These are phyloP conservation scores for Syncerus caffer DNA, from an alignment of 2,797 vertebrate species.

Conservation along the genomic window DNA sequence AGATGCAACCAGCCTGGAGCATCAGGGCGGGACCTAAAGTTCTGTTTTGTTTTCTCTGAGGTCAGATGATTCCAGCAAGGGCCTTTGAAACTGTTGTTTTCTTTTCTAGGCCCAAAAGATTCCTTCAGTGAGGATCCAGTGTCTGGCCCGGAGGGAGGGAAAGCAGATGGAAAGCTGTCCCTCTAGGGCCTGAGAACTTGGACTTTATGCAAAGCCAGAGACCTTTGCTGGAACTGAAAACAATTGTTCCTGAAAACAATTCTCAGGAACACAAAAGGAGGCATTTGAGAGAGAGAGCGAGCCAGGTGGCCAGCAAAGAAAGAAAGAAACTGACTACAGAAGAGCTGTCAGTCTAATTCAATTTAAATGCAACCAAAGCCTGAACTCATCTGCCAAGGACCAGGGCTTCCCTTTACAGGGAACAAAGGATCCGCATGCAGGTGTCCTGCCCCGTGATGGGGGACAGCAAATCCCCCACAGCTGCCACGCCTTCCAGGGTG, in stretches of 20 bases:
- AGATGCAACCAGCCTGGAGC: too few species aligned
- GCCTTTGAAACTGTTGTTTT: too few species aligned
- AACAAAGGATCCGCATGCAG: accelerated
- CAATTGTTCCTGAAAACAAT: background rate
- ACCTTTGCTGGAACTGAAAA: background rate
- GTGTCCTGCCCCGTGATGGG: background rate
- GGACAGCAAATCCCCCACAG: too few species aligned
- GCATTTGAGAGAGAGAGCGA: background rate
- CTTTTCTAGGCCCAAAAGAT: too few species aligned
- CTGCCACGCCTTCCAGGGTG: background rate
- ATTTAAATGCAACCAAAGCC: background rate
- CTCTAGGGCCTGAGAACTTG: background rate
- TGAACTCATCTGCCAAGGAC: background rate
- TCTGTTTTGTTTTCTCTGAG: too few species aligned
- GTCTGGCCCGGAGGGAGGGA: background rate
- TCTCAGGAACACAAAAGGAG: conserved; percentile 10
- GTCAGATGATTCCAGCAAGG: too few species aligned
- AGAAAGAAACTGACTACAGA: background rate
- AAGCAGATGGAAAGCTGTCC: accelerated
- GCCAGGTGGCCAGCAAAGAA: background rate
- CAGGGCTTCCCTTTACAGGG: accelerated
- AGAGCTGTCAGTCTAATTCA: background rate
- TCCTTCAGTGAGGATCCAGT: background rate
- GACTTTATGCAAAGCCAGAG: background rate
- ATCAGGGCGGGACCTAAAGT: too few species aligned